Conservation (phyloP, 2,888 invertebrate genomes). For the Hipparchia semele region DNA sequence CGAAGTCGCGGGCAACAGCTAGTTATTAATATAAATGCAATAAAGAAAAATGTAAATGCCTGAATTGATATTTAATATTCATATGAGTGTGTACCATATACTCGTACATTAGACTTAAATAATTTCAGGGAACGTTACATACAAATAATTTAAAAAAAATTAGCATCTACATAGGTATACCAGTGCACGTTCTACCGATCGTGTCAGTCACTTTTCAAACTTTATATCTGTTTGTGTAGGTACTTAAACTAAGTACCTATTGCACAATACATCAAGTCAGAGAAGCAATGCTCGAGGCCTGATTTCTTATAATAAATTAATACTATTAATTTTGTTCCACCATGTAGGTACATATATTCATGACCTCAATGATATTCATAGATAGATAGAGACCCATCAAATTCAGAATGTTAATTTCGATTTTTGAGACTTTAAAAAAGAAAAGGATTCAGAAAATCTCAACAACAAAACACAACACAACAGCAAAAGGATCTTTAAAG, state of each 20-base stretch:
- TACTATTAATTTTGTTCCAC: constrained; percentile 31
- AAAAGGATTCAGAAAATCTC: not conserved
- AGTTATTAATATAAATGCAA: no score
- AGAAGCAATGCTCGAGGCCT: constrained; percentile 26
- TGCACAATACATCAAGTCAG: constrained; percentile 14
- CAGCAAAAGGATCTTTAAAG: no score
- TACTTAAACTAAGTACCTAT: not conserved
- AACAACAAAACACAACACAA: no score
- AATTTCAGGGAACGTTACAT: no score
- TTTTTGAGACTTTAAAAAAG: not conserved
- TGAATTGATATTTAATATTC: no score
- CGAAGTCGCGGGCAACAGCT: no score
- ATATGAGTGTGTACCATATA: no score
- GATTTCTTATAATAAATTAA: constrained; percentile 28
- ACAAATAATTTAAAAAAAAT: no score
- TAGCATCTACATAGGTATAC: no score
- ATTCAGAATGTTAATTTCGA: no score
- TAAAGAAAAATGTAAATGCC: no score
- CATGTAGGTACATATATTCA: constrained; percentile 1
- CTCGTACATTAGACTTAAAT: no score
- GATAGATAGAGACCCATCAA: not conserved
- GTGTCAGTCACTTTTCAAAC: not conserved
- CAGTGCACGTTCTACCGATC: not conserved
- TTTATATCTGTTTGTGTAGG: not conserved
- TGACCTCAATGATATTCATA: constrained; percentile 1